Evolutionary conservation across 92 coral and sea anemone species (phyloP).

Genomic region (Actinostola sp.): DNA sequence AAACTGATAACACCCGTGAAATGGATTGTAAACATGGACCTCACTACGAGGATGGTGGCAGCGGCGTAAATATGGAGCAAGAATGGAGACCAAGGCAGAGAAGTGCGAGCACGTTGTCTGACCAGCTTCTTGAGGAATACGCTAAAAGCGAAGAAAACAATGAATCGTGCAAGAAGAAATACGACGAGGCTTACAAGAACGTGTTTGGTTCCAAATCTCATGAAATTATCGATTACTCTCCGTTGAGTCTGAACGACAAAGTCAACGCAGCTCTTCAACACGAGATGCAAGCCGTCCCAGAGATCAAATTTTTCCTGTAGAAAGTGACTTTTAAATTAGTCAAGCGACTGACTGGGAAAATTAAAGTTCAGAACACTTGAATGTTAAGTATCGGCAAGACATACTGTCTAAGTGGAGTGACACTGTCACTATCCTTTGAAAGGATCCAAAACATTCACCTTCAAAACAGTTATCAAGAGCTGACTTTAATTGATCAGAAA

Average conservation of each 20-base stretch:
- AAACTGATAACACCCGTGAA: no score
- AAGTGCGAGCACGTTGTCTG: conserved; percentile 80
- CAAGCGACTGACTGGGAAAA: neutral
- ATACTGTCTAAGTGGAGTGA: no score
- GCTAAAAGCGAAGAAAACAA: conserved; percentile 74
- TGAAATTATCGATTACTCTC: conserved; percentile 26
- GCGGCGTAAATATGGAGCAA: conserved; percentile 12
- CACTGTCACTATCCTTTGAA: no score
- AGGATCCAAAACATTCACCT: no score
- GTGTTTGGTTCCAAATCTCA: conserved; percentile 71
- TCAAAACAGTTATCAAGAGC: no score
- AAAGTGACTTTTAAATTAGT: neutral
- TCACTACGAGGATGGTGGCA: conserved; percentile 22
- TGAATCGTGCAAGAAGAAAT: conserved; percentile 76
- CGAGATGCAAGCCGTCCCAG: conserved; percentile 22
- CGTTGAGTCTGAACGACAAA: conserved; percentile 27
- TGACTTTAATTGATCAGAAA: neutral
- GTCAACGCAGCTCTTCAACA: conserved; percentile 29
- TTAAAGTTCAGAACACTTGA: neutral
- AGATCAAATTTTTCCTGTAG: conserved; percentile 33
- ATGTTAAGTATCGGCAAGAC: neutral
- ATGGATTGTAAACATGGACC: conserved; percentile 30
- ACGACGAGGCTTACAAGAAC: conserved; percentile 75
- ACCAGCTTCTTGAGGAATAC: conserved; percentile 78
- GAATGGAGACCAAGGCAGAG: conserved; percentile 58